Evolutionary conservation across 2,888 invertebrate species (phyloP), one percentile per base, ranked within the genome.

Genomic region (Clunio marinus): DNA sequence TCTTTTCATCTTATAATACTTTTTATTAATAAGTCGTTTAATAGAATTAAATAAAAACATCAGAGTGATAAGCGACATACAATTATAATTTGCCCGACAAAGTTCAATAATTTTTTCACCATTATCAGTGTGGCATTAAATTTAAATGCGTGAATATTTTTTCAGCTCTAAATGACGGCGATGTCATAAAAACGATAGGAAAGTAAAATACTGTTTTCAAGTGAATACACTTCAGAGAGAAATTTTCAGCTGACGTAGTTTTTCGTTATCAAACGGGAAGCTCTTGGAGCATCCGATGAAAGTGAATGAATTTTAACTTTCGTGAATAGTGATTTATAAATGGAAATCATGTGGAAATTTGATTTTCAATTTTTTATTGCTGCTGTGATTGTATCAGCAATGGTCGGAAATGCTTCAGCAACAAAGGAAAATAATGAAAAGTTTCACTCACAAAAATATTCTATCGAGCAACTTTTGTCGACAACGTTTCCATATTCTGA

Each of bases 401-500:
- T n/a, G 4, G 10, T 32, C 10, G 4, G 32, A 7, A 10, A 32
- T 7, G 32, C 5, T 32, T 4, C 32, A 32, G 4, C 10, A 7
- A 10, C 32, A 10, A 32, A 32, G 4, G 22, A 51, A 51, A 27
- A 27, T n/a, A 27, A 32, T 32, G 32, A 10, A 32, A 32, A 4
- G 10, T 32, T 13, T 13, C 35, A 13, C 7, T 51, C 51, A 15
- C 4, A 24, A 15, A 66, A 66, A 27, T 55, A 27, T 22, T 32
- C 66, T 1, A 66, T 66, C 27, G 66, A 66, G 15, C 51, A 66
- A 28, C 46, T 66, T 13, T 8, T 55, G 8, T 28, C 51, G 22
- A 55, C 28, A n/a, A 55, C 28, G 10, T 66, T 55, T 27, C 55
- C 66, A n/a, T 66, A 66, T 25, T 32, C 22, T 2, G 66, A 66